Evolutionary conservation across 2,888 invertebrate genomes (phyloP).

Genomic region (Himalopsyche anomala): DNA sequence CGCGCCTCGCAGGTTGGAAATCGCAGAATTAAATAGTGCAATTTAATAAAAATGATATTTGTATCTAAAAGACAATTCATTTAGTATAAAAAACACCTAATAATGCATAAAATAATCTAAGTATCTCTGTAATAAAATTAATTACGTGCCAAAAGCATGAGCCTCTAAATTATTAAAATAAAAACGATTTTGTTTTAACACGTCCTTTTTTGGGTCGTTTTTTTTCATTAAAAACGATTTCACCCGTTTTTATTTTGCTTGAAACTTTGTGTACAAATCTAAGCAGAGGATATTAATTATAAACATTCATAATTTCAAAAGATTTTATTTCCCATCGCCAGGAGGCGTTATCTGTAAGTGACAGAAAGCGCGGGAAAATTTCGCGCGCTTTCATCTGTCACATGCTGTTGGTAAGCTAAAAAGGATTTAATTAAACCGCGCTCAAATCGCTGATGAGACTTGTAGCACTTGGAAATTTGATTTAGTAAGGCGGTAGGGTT

Average conservation of each 20-base stretch:
- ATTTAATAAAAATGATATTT: too few species aligned
- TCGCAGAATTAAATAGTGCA: too few species aligned
- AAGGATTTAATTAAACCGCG: slow-evolving; percentile 31
- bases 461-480: slow-evolving; percentile 34
- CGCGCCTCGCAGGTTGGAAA: too few species aligned
- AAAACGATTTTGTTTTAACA: too few species aligned
- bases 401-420: slow-evolving; percentile 26
- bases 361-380: slow-evolving; percentile 25
- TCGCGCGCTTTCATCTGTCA: slow-evolving; percentile 26
- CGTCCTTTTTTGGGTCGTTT: too few species aligned
- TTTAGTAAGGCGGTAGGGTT: neutral
- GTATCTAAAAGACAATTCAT: too few species aligned
- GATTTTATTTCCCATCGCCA: slow-evolving; percentile 24
- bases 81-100: too few species aligned
- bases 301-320: neutral
- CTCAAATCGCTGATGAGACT: slow-evolving; percentile 26
- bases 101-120: too few species aligned
- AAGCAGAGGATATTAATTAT: neutral
- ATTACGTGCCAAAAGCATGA: too few species aligned
- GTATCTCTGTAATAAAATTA: too few species aligned
- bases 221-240: neutral
- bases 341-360: slow-evolving; percentile 29
- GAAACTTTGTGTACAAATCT: neutral
- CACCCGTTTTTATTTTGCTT: neutral
- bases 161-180: too few species aligned